A percentile compares a stretch with the other conserved stretches of the same genome.
These are phyloP conservation scores for Bungarus multicinctus DNA, from an alignment of 2,113 vertebrate species.

Conservation along the genomic window DNA sequence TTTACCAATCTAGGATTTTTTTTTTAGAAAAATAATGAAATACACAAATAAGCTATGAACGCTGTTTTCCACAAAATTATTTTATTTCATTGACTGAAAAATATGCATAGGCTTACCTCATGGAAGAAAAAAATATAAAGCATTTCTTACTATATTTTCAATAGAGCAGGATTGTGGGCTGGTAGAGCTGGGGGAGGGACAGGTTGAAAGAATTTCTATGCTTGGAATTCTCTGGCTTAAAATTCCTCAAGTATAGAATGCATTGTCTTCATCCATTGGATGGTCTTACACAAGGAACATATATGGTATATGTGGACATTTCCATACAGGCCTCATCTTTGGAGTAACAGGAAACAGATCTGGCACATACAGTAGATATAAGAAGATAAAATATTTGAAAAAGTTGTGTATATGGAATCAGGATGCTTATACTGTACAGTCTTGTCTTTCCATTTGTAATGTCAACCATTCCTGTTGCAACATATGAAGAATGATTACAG, in stretches of 20 bases:
- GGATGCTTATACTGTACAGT: background rate
- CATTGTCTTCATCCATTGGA: background rate
- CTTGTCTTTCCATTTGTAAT: background rate
- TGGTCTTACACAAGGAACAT: slow-evolving; percentile 18
- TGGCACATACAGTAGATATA: background rate
- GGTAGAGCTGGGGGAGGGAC: background rate
- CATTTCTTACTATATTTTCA: background rate
- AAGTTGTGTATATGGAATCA: background rate
- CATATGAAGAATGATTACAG: no score
- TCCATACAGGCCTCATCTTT: background rate
- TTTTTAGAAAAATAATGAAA: slow-evolving; percentile 39
- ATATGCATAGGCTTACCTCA: slow-evolving; percentile 48
- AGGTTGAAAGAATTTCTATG: background rate
- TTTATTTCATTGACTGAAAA: slow-evolving; percentile 52
- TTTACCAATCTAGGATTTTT: slow-evolving; percentile 64
- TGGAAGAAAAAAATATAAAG: slow-evolving; percentile 8
- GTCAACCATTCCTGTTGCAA: background rate
- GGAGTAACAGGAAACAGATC: slow-evolving; percentile 11
- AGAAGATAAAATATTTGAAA: background rate
- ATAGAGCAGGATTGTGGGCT: background rate
- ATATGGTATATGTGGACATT: background rate
- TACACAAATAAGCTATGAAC: slow-evolving; percentile 53
- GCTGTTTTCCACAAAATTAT: slow-evolving; percentile 53
- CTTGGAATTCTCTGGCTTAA: background rate
- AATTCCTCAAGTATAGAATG: background rate